Base-by-base conservation (phyloP, 2,113 vertebrate genomes). In the Gobio gobio region DNA sequence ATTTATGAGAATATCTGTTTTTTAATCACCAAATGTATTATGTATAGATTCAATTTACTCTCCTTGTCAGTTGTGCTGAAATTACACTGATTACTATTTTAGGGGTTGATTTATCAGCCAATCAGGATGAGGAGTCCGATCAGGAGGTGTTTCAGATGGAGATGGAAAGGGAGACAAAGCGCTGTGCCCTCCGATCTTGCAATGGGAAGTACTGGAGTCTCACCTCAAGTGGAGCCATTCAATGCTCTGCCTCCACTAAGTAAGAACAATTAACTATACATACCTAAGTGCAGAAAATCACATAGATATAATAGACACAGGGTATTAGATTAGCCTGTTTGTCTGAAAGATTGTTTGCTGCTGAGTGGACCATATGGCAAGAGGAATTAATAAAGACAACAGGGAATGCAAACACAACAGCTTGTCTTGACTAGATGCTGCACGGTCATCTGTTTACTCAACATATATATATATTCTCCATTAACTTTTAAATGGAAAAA, bases 131-230 rank as follows among this genome's bases (percentile, higher is more conserved):
- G 72, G 98, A 98, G 85, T 95, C 96, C 0, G 98, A 99, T 92
- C 97, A 98, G 89, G 98, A 99, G 93, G 98, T 98, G 73, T 99
- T 98, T 93, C 98, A 99, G 90, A 85, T 99, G 92, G 98, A 99
- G 94, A 97, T 99, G 72, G 97, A 96, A 89, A 96, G 95, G 83
- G 97, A 97, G 89, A 96, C 95, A 89, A 98, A 97, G 93, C 82
- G 26, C 24, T 98, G 97, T 85, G 96, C 97, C 82, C 98, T 99
- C 93, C 94, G 96, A 56, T 97, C 97, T 51, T 96, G 96, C 91
- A 94, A 95, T 20, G 98, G 98, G 77, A 99, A 98, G 90, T 99
- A 99, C 94, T 99, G 98, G 98, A 97, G 94, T 10, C 95, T 99
- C 85, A 97, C 97, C 1, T 91, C 95, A 45, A 95, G 94, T 0